phyloP scores from a whole-genome alignment of 1,140 invertebrate genomes.

The Diorhabda elongata region DNA sequence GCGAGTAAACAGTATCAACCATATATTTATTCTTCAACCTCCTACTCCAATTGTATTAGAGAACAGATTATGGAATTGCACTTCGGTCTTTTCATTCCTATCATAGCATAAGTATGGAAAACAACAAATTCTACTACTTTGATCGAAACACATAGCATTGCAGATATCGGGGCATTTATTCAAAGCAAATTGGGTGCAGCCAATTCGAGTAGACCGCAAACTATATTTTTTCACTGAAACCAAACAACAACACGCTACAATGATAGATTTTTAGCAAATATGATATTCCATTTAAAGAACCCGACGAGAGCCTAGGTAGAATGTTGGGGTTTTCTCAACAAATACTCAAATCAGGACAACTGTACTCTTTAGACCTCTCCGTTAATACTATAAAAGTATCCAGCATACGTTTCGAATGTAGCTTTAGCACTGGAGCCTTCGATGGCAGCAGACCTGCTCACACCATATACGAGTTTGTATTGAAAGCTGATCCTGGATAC shows the following conservation, averaged over 20 bases:
- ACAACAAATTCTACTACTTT: no score
- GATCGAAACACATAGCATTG: no score
- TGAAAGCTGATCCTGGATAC: conserved; percentile 23
- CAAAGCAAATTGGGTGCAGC: no score
- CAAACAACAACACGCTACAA: neutral
- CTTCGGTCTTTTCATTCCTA: no score
- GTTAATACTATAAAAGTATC: conserved; percentile 25
- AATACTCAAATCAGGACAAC: conserved; percentile 12
- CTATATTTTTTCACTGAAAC: neutral
- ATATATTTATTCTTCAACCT: no score
- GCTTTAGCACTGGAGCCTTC: conserved; percentile 23
- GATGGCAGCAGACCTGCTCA: conserved; percentile 22
- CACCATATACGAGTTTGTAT: conserved; percentile 25
- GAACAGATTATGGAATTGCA: no score
- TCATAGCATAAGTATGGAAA: no score
- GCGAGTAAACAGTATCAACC: no score
- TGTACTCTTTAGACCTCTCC: conserved; percentile 21
- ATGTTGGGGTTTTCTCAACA: conserved; percentile 21
- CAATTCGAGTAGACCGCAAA: neutral
- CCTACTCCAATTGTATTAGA: no score
- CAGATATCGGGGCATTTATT: no score
- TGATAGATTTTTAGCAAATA: neutral
- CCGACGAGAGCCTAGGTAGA: neutral
- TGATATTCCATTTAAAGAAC: neutral
- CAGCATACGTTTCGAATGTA: conserved; percentile 25